Conservation (phyloP, 2,113 vertebrate species). For the Lates calcarifer region DNA sequence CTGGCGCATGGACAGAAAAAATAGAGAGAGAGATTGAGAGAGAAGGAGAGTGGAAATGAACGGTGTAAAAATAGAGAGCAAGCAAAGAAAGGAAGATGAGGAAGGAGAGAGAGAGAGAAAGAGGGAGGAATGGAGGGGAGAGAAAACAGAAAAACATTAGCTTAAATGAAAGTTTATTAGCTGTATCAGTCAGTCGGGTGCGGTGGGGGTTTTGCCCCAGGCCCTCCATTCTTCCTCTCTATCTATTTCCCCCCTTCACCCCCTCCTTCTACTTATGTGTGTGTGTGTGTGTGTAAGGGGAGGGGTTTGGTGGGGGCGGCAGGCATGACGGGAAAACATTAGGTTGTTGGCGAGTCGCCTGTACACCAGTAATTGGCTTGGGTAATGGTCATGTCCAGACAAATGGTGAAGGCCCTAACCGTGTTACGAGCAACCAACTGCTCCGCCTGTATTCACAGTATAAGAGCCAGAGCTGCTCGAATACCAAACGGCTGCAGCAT, state of each 20-base stretch:
- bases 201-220: conserved; percentile 61
- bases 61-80: conserved; percentile 16
- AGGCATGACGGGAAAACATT: conserved; percentile 82
- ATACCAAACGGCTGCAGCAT: conserved; percentile 26
- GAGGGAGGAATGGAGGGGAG: neutral
- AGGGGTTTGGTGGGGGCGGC: conserved; percentile 51
- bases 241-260: conserved; percentile 18
- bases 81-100: conserved; percentile 7
- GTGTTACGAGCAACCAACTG: conserved; percentile 71
- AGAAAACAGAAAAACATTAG: conserved; percentile 75
- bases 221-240: conserved; percentile 69
- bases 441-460: conserved; percentile 63
- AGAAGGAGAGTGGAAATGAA: conserved; percentile 17
- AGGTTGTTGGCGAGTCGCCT: conserved; percentile 77
- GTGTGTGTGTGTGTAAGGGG: conserved; percentile 53
- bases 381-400: conserved; percentile 83
- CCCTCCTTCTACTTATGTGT: conserved; percentile 28
- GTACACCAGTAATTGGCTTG: conserved; percentile 79
- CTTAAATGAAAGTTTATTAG: conserved; percentile 87
- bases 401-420: conserved; percentile 79
- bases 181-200: conserved; percentile 77
- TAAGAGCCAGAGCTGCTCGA: conserved; percentile 32
- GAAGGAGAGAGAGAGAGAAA: neutral
- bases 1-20: conserved; percentile 39
- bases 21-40: conserved; percentile 17